Base-by-base conservation (phyloP, 2,888 invertebrate genomes). In the Trissolcus brochymenae region DNA sequence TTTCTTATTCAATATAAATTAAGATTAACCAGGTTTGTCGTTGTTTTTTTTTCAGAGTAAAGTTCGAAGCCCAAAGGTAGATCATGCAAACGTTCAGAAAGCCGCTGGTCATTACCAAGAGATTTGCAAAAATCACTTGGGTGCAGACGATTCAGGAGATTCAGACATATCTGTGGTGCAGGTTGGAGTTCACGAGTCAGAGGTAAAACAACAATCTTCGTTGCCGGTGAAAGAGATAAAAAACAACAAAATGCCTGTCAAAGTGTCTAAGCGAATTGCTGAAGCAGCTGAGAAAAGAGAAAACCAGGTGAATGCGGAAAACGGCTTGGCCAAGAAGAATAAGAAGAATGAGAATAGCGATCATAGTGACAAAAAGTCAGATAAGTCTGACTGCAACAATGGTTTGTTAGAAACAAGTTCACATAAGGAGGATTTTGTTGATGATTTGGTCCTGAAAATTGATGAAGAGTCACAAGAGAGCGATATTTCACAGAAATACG, bases 321-420 rank as follows among this genome's bases (percentile, higher is more conserved):
- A 76, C 19, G 76, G 76, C 7, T 54, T 71, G 11, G 43, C 17
- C 40, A 76, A 76, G 41, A 19, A 56, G 40, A 71, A 70, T 9
- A 76, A 71, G 14, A 76, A 71, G 61, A 71, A 60, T 76, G 76
- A 76, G 19, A 76, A 71, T 41, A 57, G 68, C 41, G 76, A 75
- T 1, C 59, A 61, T 11, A 17, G 51, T 7, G 68, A 75, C 11
- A 76, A 76, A 21, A 76, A 74, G 16, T 35, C 56, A 6, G 60
- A 75, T 4, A 64, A 68, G 17, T 43, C 49, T 0, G 72, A 73
- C 1, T 55, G 40, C 16, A 75, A 75, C 7, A 76, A 66, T 41
- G 56, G 70, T 11, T 1, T 43, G 14, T 40, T 29, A 1, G 70
- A 60, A n/a, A 19, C 14, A 4, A 7, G 2, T 2, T 6, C 11